phyloP scores from a whole-genome alignment of 1,140 invertebrate genomes.

The Philotrypesis tridentata region DNA sequence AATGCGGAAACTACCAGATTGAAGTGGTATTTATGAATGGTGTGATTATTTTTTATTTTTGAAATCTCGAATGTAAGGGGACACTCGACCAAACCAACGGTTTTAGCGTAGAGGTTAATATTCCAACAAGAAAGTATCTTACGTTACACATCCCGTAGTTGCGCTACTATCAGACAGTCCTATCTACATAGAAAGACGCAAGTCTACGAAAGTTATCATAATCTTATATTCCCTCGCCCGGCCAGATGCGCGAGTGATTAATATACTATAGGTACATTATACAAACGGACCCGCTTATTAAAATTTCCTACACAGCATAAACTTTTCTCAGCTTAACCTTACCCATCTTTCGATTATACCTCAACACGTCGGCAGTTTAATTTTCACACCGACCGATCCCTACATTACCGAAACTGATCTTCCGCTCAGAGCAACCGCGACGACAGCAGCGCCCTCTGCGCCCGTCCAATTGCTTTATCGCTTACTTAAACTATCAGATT shows the following conservation, averaged over 20 bases:
- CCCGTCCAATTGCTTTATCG: not conserved
- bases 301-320: constrained; percentile 14
- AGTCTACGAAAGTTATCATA: constrained; percentile 28
- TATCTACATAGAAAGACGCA: constrained; percentile 11
- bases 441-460: not conserved
- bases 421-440: too few relatives aligned
- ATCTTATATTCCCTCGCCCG: not conserved
- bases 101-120: constrained; percentile 67
- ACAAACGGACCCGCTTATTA: constrained; percentile 15
- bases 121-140: constrained; percentile 70
- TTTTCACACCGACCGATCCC: not conserved
- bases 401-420: not conserved
- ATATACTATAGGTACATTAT: constrained; percentile 6
- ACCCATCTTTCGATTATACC: not conserved
- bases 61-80: constrained; percentile 51
- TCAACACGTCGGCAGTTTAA: too few relatives aligned
- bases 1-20: too few relatives aligned
- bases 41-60: too few relatives aligned
- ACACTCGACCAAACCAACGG: constrained; percentile 62
- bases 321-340: not conserved
- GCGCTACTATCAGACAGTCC: constrained; percentile 18
- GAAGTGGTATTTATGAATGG: too few relatives aligned
- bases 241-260: not conserved
- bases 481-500: constrained; percentile 56
- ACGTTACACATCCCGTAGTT: constrained; percentile 44